These are phyloP conservation scores for Actias luna DNA, from an alignment of 2,888 invertebrate species.

Conservation along the genomic window DNA sequence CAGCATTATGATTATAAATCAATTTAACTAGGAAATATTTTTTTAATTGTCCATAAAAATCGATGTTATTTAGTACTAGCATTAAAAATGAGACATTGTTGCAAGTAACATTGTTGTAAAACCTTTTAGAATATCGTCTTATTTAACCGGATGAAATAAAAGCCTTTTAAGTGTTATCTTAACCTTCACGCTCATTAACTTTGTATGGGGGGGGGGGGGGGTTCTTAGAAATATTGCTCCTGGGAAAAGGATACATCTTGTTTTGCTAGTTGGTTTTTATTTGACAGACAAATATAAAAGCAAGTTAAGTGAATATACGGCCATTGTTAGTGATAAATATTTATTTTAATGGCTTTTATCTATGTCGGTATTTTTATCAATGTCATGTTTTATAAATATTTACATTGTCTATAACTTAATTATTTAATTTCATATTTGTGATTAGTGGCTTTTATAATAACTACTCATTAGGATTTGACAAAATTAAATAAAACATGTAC, in stretches of 20 bases:
- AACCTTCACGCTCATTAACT: not conserved
- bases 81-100: slow-evolving; percentile 4
- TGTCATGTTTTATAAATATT: too few species aligned
- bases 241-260: not conserved
- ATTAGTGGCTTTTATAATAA: too few species aligned
- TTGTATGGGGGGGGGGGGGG: too few species aligned
- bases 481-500: too few species aligned
- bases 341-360: not conserved
- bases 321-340: not conserved
- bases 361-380: not conserved
- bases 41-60: not conserved
- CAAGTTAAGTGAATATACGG: not conserved
- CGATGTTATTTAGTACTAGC: not conserved
- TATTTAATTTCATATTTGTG: too few species aligned
- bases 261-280: not conserved
- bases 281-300: not conserved
- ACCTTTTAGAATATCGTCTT: slow-evolving; percentile 1
- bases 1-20: too few species aligned
- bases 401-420: too few species aligned
- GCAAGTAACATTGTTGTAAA: not conserved
- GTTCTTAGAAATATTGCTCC: not conserved
- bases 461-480: too few species aligned
- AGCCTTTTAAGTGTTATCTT: slow-evolving; percentile 1
- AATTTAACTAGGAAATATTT: too few species aligned
- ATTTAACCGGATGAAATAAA: slow-evolving; percentile 8